Evolutionary conservation across 2,888 invertebrate species (phyloP).

Genomic region (Nomada flava): DNA sequence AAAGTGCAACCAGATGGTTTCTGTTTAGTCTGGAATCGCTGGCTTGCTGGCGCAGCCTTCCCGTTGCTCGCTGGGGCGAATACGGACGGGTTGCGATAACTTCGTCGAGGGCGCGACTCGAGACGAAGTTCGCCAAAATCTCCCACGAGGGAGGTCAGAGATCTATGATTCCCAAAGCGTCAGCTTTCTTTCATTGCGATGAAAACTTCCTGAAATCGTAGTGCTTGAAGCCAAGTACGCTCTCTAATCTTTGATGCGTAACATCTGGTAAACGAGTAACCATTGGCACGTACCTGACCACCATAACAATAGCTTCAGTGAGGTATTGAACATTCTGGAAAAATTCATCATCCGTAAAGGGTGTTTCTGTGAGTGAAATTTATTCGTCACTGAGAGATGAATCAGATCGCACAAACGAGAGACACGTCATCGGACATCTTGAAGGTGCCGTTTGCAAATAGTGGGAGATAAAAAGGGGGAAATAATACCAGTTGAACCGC

Average conservation of each 20-base stretch:
- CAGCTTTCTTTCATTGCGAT: neutral
- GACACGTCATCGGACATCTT: conserved; percentile 15
- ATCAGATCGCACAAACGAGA: conserved; percentile 35
- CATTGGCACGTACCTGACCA: too few relatives aligned
- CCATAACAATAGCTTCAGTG: too few relatives aligned
- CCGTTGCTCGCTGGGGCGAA: conserved; percentile 24
- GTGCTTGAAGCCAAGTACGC: too few relatives aligned
- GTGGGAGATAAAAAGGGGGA: neutral
- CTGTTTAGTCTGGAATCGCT: conserved; percentile 76
- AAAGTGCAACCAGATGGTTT: conserved; percentile 75
- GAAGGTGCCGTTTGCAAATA: conserved; percentile 5
- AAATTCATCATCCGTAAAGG: too few relatives aligned
- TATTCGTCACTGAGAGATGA: conserved; percentile 31
- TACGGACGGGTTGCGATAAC: conserved; percentile 27
- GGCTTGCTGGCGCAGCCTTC: conserved; percentile 59
- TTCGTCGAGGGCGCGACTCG: conserved; percentile 28
- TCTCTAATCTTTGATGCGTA: too few relatives aligned
- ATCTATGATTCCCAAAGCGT: neutral
- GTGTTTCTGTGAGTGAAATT: conserved; percentile 23
- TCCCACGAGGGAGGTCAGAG: conserved; percentile 8
- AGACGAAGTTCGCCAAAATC: conserved; percentile 33
- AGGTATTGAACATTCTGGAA: too few relatives aligned
- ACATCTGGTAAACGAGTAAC: too few relatives aligned
- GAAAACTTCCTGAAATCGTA: neutral
- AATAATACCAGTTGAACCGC: conserved; percentile 41